Conservation (phyloP, 2,888 invertebrate genomes). For the Lasioglossum calceatum region DNA sequence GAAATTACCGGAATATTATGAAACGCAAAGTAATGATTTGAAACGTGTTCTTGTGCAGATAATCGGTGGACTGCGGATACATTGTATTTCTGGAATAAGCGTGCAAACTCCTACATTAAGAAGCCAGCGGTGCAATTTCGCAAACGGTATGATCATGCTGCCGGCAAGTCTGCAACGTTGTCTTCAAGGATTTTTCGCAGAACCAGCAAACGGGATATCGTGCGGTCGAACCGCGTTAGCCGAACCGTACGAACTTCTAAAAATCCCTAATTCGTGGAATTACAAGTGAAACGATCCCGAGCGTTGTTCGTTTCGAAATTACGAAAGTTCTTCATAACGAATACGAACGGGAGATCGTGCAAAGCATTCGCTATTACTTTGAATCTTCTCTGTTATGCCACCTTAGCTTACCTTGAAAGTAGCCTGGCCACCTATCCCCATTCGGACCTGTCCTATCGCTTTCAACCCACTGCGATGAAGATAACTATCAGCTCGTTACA, state of each 20-base stretch:
- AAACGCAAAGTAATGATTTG: neutral
- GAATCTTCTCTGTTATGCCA: constrained; percentile 54
- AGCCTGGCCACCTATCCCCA: constrained; percentile 59
- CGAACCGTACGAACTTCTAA: neutral
- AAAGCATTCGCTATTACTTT: constrained; percentile 64
- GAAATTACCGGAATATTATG: neutral
- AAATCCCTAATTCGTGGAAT: neutral
- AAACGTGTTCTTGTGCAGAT: neutral
- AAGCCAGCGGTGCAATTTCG: neutral
- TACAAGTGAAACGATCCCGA: neutral
- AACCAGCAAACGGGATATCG: neutral
- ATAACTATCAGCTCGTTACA: constrained; percentile 80
- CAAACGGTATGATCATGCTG: neutral
- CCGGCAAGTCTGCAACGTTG: neutral
- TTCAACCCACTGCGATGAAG: constrained; percentile 74
- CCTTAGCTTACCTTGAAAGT: constrained; percentile 62
- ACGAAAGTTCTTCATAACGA: constrained; percentile 59
- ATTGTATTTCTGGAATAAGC: neutral
- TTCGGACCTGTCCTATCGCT: constrained; percentile 67
- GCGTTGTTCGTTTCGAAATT: constrained; percentile 3
- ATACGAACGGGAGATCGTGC: constrained; percentile 60
- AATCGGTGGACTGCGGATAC: neutral
- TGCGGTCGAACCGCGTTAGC: neutral
- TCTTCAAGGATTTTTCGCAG: neutral
- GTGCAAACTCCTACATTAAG: neutral